Percentiles rank a stretch among this genome's conserved stretches.
phyloP scores from a whole-genome alignment of 2,888 invertebrate species.

The Margaritifera margaritifera region DNA sequence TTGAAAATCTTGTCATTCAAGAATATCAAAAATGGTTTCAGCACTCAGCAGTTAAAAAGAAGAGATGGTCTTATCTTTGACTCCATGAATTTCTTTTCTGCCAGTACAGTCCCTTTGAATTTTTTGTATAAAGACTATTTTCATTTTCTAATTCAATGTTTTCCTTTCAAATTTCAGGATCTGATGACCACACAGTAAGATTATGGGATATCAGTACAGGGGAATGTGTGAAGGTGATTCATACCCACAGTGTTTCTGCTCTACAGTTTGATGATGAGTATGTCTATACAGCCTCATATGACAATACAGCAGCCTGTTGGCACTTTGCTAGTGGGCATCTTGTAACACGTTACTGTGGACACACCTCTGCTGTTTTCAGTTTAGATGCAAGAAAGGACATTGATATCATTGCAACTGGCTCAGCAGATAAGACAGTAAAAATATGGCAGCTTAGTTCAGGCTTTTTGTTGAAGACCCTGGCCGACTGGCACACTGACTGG shows the following conservation, averaged over 20 bases:
- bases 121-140: too few relatives aligned
- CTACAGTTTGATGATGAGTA: conserved; percentile 62
- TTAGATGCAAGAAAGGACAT: conserved; percentile 58
- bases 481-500: conserved; percentile 42
- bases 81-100: too few relatives aligned
- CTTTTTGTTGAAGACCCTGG: conserved; percentile 51
- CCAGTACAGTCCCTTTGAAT: too few relatives aligned
- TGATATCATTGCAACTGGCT: conserved; percentile 66
- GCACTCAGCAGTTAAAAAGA: too few relatives aligned
- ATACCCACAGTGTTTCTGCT: conserved; percentile 65
- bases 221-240: conserved; percentile 48
- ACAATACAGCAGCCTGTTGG: conserved; percentile 68
- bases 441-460: conserved; percentile 62
- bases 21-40: too few relatives aligned
- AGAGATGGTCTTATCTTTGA: too few relatives aligned
- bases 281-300: conserved; percentile 67
- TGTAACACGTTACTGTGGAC: conserved; percentile 57
- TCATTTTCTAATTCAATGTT: too few relatives aligned
- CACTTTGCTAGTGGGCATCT: conserved; percentile 52
- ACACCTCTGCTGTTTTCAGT: conserved; percentile 67
- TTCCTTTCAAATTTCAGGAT: conserved; percentile 46
- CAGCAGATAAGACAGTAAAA: conserved; percentile 65
- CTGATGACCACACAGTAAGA: conserved; percentile 68
- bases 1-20: too few relatives aligned
- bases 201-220: conserved; percentile 65